These are phyloP conservation scores for Chloebia gouldiae DNA, from an alignment of 2,113 vertebrate genomes.

Conservation along the genomic window DNA sequence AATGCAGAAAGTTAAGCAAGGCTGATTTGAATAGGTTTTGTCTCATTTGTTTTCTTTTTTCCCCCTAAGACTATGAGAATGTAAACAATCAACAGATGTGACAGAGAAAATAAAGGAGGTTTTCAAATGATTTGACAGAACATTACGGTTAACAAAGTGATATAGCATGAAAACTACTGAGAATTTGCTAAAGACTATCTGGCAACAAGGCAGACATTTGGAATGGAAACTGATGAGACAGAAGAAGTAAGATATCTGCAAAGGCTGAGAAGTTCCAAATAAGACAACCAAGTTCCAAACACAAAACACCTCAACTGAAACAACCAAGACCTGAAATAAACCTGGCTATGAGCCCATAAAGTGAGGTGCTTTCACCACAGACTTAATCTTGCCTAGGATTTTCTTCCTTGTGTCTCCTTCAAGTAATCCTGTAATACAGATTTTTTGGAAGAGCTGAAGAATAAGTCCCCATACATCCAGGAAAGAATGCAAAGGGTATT, in stretches of 20 bases:
- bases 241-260: neutral
- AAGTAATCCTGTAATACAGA: neutral
- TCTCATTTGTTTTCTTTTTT: neutral
- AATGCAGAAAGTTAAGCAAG: neutral
- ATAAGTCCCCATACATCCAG: neutral
- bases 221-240: neutral
- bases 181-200: neutral
- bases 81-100: neutral
- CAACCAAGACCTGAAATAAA: neutral
- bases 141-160: neutral
- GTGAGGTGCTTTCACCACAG: neutral
- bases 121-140: neutral
- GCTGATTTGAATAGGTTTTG: neutral
- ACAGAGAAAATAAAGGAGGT: neutral
- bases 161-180: neutral
- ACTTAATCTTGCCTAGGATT: neutral
- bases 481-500: neutral
- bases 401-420: neutral
- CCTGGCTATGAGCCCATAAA: neutral
- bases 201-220: neutral
- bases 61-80: neutral
- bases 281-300: neutral
- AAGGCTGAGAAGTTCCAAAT: neutral
- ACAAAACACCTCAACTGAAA: neutral
- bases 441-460: neutral